Evolutionary conservation across 1,140 invertebrate genomes (phyloP), one percentile per base, ranked within the genome.

Genomic region (Leguminivora glycinivorella): DNA sequence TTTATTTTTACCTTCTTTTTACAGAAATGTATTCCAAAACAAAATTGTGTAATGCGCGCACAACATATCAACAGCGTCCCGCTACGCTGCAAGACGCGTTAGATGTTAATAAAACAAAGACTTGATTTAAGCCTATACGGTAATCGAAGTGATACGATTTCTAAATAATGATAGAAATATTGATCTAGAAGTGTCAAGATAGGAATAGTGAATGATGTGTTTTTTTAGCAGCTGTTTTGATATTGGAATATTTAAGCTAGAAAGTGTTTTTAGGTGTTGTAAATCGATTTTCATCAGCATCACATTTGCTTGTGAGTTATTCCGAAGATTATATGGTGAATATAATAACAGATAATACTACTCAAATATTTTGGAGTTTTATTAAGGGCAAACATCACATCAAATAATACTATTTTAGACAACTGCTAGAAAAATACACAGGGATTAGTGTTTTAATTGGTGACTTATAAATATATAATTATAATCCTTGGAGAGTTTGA

Each of bases 31-130:
- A 26, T 17, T 25, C 10, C 10, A 56, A 24, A 29, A n/a, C 2
- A n/a, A 34, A 34, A 17, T 29, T 29, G 5, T 29, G 25, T 29
- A 29, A 58, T 29, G 9, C 68, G 26, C 43, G 69, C 72, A 78
- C 73, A 75, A 84, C 81, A 84, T 83, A 82, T 84, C 83, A 81
- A 72, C 66, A 29, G 68, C 66, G 72, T 71, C 66, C 75, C 76
- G 78, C 75, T 79, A 79, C 78, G 79, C 79, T 72, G 56, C 10
- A 24, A 72, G 56, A 31, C 22, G 60, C 73, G 76, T 74, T 80
- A 77, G 70, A 82, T 80, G 80, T 79, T 31, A 34, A 63, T 76
- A 56, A 74, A 83, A 73, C 76, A 84, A 85, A 87, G 80, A 84
- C 82, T 85, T 81, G 74, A 52, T 76, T 69, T 74, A 75, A 80